Evolutionary conservation across 2,888 invertebrate genomes (phyloP).

Genomic region (Idaea aversata): DNA sequence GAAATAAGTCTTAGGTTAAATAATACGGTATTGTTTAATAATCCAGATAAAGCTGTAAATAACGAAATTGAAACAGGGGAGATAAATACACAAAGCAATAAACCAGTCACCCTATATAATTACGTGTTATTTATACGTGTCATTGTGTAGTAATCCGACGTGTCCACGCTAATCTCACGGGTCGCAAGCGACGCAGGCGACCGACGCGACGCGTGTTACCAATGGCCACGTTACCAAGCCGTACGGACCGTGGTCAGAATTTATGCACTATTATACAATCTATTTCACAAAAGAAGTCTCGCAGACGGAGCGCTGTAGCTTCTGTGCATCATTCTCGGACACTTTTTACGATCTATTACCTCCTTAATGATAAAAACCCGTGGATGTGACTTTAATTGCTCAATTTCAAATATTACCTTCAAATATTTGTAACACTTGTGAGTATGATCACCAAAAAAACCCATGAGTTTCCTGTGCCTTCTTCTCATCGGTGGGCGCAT

Average conservation of each 20-base stretch:
- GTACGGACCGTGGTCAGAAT: constrained; percentile 29
- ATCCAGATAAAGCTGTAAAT: no score
- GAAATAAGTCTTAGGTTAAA: no score
- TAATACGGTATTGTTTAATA: no score
- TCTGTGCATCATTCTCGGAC: not conserved
- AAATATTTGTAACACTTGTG: no score
- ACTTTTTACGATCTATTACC: not conserved
- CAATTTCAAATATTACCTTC: no score
- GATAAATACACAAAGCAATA: not conserved
- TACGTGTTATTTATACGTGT: not conserved
- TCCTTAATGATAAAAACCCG: no score
- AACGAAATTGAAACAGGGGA: no score
- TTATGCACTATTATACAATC: constrained; percentile 11
- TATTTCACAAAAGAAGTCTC: not conserved
- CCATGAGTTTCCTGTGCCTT: no score
- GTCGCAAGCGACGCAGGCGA: constrained; percentile 21
- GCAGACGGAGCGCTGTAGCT: not conserved
- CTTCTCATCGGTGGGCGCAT: no score
- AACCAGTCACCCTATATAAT: not conserved
- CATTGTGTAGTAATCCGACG: constrained; percentile 13
- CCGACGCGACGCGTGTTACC: constrained; percentile 25
- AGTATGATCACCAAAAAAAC: no score
- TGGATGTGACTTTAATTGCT: no score
- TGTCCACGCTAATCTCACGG: constrained; percentile 28
- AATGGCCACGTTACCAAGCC: constrained; percentile 16